Base-by-base conservation (phyloP, 2,888 invertebrate species). In the Anthoptus insignis region DNA sequence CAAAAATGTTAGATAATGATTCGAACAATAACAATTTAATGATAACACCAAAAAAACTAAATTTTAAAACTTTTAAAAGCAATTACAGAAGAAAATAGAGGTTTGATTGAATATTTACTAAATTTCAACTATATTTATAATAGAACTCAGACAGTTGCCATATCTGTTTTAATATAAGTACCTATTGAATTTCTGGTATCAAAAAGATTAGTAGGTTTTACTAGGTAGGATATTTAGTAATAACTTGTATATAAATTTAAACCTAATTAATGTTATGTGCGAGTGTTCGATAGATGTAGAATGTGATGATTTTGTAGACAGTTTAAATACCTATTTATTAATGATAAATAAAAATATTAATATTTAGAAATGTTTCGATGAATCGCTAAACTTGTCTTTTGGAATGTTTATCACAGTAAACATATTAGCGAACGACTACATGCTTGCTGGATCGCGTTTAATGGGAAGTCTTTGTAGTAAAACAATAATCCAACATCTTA, bases 221-320 rank as follows among this genome's bases (percentile, higher is more conserved):
- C 74, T 84, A 85, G 80, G 82, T 90, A 89, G 86, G 84, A 76
- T 82, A 83, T 80, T 83, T 91, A 91, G 89, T 75, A 77, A 75
- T 90, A 88, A 89, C 81, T 83, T 93, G 93, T 93, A 93, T 92
- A 93, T 93, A 91, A 81, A 87, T 91, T 91, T 90, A 86, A 87
- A 83, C 81, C 81, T 89, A 90, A 89, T 88, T 82, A 87, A 87
- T 88, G 87, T 90, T 87, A 89, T 84, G 93, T 93, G 92, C 83
- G 93, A 87, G 92, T 93, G 92, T 91, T 92, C 84, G 87, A 91
- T 93, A 93, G 91, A 78, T 84, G 92, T 93, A 92, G 93, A 82
- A 83, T 83, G 89, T 91, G 88, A 84, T 85, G 84, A 78, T 85
- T 80, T 86, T 79, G 89, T 90, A 88, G 91, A 82, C 78, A 76